Evolutionary conservation across 2,113 vertebrate genomes (phyloP).

Genomic region (Ophthalmolycus amberensis): DNA sequence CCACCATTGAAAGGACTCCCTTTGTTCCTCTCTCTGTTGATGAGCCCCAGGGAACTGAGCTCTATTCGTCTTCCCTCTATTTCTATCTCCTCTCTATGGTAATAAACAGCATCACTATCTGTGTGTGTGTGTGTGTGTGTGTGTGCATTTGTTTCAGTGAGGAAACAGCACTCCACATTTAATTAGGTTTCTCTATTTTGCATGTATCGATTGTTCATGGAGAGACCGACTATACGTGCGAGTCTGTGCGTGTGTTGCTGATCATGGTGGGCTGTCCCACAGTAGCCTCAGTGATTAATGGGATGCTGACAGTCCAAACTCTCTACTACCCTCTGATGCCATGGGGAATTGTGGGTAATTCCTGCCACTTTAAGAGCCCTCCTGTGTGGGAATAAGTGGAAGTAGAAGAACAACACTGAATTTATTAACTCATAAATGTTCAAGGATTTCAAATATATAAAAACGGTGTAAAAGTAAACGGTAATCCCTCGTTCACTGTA

Average conservation of each 20-base stretch:
- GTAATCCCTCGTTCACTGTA: background rate
- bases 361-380: constrained; percentile 57
- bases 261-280: constrained; percentile 43
- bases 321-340: constrained; percentile 27
- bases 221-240: constrained; percentile 10
- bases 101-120: constrained; percentile 32
- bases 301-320: constrained; percentile 63
- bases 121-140: constrained; percentile 24
- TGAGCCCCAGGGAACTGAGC: constrained; percentile 59
- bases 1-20: constrained; percentile 44
- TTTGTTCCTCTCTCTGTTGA: constrained; percentile 56
- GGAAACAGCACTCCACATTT: constrained; percentile 49
- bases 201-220: constrained; percentile 33
- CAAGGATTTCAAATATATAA: background rate
- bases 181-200: constrained; percentile 34
- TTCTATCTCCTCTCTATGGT: constrained; percentile 45
- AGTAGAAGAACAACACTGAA: constrained; percentile 6
- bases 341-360: constrained; percentile 63
- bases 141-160: constrained; percentile 17
- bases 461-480: background rate
- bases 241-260: background rate
- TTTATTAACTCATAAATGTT: background rate
- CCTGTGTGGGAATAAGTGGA: constrained; percentile 18
- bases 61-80: constrained; percentile 50
- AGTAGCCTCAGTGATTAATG: constrained; percentile 70